Percentiles rank a stretch among this genome's conserved stretches.
phyloP scores from a whole-genome alignment of 2,888 invertebrate genomes.

The Fragum fragum region DNA sequence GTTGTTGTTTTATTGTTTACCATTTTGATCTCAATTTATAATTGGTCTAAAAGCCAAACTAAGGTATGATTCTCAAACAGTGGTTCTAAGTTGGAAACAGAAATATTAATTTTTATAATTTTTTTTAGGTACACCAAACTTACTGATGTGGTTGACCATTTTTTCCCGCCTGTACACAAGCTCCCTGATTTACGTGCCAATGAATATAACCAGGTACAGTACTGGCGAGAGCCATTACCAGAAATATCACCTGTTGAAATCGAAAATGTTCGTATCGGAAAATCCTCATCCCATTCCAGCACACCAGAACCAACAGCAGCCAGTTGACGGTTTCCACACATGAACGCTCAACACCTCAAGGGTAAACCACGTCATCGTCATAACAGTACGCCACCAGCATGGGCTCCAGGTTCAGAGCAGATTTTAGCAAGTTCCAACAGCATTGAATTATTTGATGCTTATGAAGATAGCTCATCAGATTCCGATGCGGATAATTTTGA shows the following conservation, averaged over 20 bases:
- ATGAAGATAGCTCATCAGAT: conserved; percentile 26
- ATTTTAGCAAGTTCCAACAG: conserved; percentile 66
- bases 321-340: conserved; percentile 68
- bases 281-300: conserved; percentile 4
- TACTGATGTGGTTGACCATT: conserved; percentile 97
- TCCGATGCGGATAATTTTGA: conserved; percentile 31
- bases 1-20: too few species aligned
- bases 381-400: conserved; percentile 38
- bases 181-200: conserved; percentile 86
- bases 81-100: too few species aligned
- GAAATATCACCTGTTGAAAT: conserved; percentile 80
- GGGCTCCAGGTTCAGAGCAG: conserved; percentile 26
- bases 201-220: conserved; percentile 94
- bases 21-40: too few species aligned
- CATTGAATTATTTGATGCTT: conserved; percentile 60
- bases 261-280: conserved; percentile 22
- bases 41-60: too few species aligned
- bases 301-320: conserved; percentile 11
- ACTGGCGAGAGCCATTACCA: conserved; percentile 96
- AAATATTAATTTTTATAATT: too few species aligned
- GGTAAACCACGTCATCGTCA: conserved; percentile 35
- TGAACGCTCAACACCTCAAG: conserved; percentile 61
- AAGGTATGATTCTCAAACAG: too few species aligned
- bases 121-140: conserved; percentile 96
- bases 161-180: conserved; percentile 91